Evolutionary conservation across 2,888 invertebrate genomes (phyloP), one percentile per base, ranked within the genome.

Genomic region (Caenorhabditis sp.): DNA sequence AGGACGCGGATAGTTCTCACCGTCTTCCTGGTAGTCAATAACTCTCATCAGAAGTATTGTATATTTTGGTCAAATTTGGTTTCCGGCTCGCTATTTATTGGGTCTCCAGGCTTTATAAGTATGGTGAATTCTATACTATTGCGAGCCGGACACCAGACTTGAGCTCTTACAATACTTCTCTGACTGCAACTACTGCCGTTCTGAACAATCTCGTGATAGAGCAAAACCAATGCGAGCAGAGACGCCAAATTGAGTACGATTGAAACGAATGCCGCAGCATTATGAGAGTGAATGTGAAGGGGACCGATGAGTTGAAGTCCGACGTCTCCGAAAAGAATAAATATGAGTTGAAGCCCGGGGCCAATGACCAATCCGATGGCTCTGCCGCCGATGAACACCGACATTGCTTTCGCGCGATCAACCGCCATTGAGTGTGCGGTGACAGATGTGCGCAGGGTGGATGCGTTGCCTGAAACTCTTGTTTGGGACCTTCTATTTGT

Each of bases 391-490:
- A 65, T 65, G 46, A 76, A 63, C 7, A 58, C 52, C 0, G 76
- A 63, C 76, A 76, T 76, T 2, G 76, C 71, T 20, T 70, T 71
- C 6, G 76, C 56, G 8, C 71, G 58, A 35, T 76, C 76, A 17
- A 65, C 63, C 9, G 65, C 43, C 48, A 46, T 65, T 6, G 76
- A 70, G 35, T 71, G 63, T 4, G 70, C 70, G 4, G 70, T 63
- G 20, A 63, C 22, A 26, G 56, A 37, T 0, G 75, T 75, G 11
- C 75, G 55, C 8, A 75, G 50, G 0, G 75, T 68, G 2, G 68
- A 24, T 0, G 75, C 62, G 32, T 75, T 75, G 8, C 75, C 72
- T 72, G 52, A 13, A 62, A 66, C 11, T n/a, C 13, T 30, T 30
- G 30, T 30, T 9, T 30, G 30, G 9, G 9, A 7, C 30, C 5